These are phyloP conservation scores for Nymphalis urticae DNA, from an alignment of 2,888 invertebrate species.

Conservation along the genomic window DNA sequence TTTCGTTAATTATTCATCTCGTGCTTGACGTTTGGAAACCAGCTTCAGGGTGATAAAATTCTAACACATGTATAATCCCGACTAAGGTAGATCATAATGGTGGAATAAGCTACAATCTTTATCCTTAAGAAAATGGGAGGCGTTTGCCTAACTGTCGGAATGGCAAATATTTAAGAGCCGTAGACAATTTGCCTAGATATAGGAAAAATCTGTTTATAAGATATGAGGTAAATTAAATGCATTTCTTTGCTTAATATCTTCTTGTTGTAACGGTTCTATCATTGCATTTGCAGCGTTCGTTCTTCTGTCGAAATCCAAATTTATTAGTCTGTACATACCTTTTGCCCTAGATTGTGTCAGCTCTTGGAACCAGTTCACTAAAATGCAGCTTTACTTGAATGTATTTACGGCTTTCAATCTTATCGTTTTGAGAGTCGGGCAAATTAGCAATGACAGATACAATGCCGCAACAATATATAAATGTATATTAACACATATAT, in stretches of 20 bases:
- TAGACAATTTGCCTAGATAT: not conserved
- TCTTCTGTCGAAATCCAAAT: conserved; percentile 28
- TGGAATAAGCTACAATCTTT: too few relatives aligned
- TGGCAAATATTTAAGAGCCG: too few relatives aligned
- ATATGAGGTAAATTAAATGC: not conserved
- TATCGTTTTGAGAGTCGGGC: conserved; percentile 10
- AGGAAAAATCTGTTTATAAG: not conserved
- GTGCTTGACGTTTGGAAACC: too few relatives aligned
- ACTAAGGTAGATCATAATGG: too few relatives aligned
- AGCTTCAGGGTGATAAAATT: too few relatives aligned
- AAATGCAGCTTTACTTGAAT: conserved; percentile 47
- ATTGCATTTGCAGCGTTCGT: conserved; percentile 11
- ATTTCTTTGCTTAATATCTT: too few relatives aligned
- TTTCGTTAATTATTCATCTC: too few relatives aligned
- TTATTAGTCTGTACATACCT: conserved; percentile 30
- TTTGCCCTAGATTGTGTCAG: conserved; percentile 55
- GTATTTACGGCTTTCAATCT: conserved; percentile 40
- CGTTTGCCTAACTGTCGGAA: too few relatives aligned
- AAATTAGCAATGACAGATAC: not conserved
- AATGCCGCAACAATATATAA: not conserved
- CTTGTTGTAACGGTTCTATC: not conserved
- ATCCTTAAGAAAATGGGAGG: too few relatives aligned
- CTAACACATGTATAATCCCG: too few relatives aligned
- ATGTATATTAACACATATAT: not conserved
- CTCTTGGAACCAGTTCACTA: conserved; percentile 58